phyloP scores from a whole-genome alignment of 37 sponge, comb jelly and placozoan genomes.

The Ianthella basta region DNA sequence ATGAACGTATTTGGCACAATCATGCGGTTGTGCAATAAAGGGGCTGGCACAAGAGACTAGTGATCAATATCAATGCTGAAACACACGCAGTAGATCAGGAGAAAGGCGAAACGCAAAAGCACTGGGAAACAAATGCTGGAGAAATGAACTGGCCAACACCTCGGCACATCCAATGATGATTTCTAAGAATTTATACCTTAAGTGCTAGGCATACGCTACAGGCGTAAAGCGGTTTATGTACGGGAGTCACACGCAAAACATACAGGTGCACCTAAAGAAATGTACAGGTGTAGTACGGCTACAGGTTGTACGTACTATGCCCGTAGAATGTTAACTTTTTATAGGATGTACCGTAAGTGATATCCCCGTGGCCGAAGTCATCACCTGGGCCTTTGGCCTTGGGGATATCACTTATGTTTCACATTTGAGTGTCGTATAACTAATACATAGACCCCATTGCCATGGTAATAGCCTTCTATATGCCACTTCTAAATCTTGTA shows the following conservation, averaged over 20 bases:
- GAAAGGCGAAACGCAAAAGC: neutral
- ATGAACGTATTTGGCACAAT: too few relatives aligned
- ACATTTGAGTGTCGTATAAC: too few relatives aligned
- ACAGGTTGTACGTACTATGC: neutral
- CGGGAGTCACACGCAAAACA: neutral
- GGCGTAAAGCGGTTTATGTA: neutral
- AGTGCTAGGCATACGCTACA: neutral
- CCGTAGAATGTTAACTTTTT: constrained; percentile 7
- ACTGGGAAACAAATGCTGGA: neutral
- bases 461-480: neutral
- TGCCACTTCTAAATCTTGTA: neutral
- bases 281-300: neutral
- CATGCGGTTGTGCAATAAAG: neutral
- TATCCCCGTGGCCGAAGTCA: too few relatives aligned
- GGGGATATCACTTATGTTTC: too few relatives aligned
- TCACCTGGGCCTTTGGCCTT: too few relatives aligned
- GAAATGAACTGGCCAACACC: neutral
- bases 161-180: neutral
- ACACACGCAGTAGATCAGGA: too few relatives aligned
- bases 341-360: neutral
- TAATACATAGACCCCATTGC: too few relatives aligned
- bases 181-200: neutral
- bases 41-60: too few relatives aligned
- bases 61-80: too few relatives aligned
- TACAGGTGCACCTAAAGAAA: neutral